Evolutionary conservation across 1,140 invertebrate genomes (phyloP).

Genomic region (Rhizoglyphus robini): DNA sequence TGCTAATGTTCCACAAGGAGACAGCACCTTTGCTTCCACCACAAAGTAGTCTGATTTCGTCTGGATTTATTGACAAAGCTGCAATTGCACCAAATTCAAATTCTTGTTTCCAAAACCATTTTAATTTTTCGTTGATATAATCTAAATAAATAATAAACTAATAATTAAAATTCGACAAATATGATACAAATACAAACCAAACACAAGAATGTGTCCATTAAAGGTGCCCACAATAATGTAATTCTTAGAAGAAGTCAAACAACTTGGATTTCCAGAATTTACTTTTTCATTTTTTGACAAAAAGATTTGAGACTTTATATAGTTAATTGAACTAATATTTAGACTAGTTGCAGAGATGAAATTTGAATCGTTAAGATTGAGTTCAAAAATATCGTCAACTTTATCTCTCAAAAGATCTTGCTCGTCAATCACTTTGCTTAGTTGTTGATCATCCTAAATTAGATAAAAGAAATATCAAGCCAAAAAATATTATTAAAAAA

Average conservation of each 20-base stretch:
- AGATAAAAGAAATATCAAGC: background rate
- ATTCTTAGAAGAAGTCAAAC: slow-evolving; percentile 35
- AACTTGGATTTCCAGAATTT: slow-evolving; percentile 71
- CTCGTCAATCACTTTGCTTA: background rate
- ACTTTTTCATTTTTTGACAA: slow-evolving; percentile 62
- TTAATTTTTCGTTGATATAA: background rate
- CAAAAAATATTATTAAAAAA: background rate
- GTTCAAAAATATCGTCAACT: background rate
- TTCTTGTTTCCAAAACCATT: slow-evolving; percentile 36
- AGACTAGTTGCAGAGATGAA: background rate
- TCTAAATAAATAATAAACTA: slow-evolving; percentile 16
- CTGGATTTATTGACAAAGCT: slow-evolving; percentile 64
- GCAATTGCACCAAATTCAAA: slow-evolving; percentile 60
- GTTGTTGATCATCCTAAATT: background rate
- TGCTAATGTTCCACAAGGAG: slow-evolving; percentile 37
- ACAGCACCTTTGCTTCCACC: slow-evolving; percentile 70
- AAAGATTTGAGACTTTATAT: slow-evolving; percentile 49
- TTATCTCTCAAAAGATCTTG: background rate
- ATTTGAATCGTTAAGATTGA: background rate
- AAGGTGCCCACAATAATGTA: slow-evolving; percentile 74
- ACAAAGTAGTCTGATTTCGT: slow-evolving; percentile 65
- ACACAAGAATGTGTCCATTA: slow-evolving; percentile 75
- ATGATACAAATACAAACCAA: slow-evolving; percentile 56
- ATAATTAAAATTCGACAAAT: slow-evolving; percentile 32
- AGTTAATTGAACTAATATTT: background rate